Conservation (phyloP, 1,140 invertebrate genomes). For the Telenomus remus region DNA sequence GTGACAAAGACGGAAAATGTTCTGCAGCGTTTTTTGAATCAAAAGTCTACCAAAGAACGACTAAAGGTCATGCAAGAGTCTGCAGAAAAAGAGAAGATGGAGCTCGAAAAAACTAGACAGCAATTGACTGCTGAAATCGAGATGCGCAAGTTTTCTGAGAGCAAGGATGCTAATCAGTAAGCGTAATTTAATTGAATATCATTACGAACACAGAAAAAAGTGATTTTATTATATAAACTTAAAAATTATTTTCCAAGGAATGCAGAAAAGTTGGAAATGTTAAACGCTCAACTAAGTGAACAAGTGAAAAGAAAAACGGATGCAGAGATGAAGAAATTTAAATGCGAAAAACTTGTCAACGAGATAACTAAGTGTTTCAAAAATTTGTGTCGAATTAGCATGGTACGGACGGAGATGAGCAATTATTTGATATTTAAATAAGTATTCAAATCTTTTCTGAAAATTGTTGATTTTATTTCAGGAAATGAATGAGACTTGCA, state of each 20-base stretch:
- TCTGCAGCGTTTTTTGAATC: conserved; percentile 82
- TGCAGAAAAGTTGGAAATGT: conserved; percentile 79
- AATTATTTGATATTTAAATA: conserved; percentile 3
- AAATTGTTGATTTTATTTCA: conserved; percentile 43
- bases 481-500: conserved; percentile 63
- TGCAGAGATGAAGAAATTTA: conserved; percentile 71
- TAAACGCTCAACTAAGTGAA: conserved; percentile 78
- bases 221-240: no score
- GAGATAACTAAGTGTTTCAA: conserved; percentile 61
- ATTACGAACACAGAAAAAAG: no score
- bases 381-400: conserved; percentile 64
- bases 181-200: no score
- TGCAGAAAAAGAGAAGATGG: conserved; percentile 83
- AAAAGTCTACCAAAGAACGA: conserved; percentile 82
- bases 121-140: conserved; percentile 82
- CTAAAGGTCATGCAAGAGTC: conserved; percentile 81
- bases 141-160: conserved; percentile 85
- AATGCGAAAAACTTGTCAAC: conserved; percentile 68
- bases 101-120: conserved; percentile 81
- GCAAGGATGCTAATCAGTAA: conserved; percentile 86
- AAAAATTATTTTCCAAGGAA: conserved; percentile 69
- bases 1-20: conserved; percentile 84
- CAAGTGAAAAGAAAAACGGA: conserved; percentile 70
- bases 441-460: no score
- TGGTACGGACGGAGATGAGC: conserved; percentile 52